Evolutionary conservation across 2,888 invertebrate species (phyloP).

Genomic region (Zygaena filipendulae): DNA sequence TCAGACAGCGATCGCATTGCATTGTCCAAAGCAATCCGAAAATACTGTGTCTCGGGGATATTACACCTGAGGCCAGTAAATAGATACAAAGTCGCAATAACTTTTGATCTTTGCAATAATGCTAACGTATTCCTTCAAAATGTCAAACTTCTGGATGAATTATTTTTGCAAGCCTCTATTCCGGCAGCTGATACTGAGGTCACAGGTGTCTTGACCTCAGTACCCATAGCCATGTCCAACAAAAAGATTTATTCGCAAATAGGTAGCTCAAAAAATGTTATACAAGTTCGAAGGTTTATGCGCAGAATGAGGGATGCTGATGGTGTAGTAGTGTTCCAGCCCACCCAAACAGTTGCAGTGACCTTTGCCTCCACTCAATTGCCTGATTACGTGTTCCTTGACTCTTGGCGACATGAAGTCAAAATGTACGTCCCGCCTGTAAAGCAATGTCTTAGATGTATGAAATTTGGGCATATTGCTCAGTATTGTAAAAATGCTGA

Average conservation of each 20-base stretch:
- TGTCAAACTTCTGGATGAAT: slow-evolving; percentile 1
- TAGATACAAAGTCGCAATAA: slow-evolving; percentile 5
- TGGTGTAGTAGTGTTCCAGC: too few relatives aligned
- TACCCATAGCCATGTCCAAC: slow-evolving; percentile 3
- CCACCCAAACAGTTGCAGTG: too few relatives aligned
- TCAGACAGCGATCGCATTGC: too few relatives aligned
- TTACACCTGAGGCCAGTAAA: too few relatives aligned
- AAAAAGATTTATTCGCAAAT: slow-evolving; percentile 2
- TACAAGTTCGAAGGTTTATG: slow-evolving; percentile 3
- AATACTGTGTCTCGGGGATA: too few relatives aligned
- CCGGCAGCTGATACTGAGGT: background rate
- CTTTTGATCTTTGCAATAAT: slow-evolving; percentile 3
- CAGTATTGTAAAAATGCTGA: slow-evolving; percentile 13
- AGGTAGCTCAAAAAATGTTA: slow-evolving; percentile 5
- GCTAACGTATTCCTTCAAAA: slow-evolving; percentile 3
- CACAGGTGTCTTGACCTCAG: slow-evolving; percentile 1
- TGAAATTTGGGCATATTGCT: slow-evolving; percentile 11
- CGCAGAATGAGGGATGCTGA: too few relatives aligned
- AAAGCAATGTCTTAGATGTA: slow-evolving; percentile 10
- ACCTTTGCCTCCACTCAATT: too few relatives aligned
- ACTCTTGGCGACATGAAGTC: slow-evolving; percentile 4
- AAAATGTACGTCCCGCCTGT: slow-evolving; percentile 7
- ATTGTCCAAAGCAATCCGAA: too few relatives aligned
- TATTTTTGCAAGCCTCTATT: too few relatives aligned
- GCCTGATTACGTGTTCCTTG: slow-evolving; percentile 6